Percentiles rank a stretch among this genome's conserved stretches.
Evolutionary conservation across 2,113 vertebrate genomes (phyloP).

Genomic region (Chlamydotis undulata): DNA sequence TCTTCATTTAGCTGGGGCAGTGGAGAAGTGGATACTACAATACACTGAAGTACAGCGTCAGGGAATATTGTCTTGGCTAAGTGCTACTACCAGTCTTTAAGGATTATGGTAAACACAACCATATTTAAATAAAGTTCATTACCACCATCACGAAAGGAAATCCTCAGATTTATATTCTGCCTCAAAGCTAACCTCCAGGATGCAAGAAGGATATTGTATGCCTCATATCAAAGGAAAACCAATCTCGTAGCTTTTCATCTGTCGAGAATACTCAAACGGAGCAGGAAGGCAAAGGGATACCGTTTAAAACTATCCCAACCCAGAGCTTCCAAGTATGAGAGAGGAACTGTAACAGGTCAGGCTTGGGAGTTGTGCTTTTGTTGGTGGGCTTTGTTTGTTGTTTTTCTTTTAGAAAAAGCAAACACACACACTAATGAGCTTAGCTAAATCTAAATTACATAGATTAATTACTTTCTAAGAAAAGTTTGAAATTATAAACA

Average conservation of each 20-base stretch:
- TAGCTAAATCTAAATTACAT: neutral
- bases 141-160: neutral
- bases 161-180: neutral
- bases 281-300: conserved; percentile 12
- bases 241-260: neutral
- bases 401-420: neutral
- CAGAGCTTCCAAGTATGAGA: neutral
- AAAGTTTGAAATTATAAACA: neutral
- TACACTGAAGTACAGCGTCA: neutral
- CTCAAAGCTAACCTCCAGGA: neutral
- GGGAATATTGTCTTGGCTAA: neutral
- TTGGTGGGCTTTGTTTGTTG: neutral
- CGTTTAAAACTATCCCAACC: neutral
- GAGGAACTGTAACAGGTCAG: neutral
- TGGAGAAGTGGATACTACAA: neutral
- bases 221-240: conserved; percentile 22
- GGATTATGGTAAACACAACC: neutral
- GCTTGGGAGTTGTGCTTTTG: neutral
- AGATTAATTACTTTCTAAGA: neutral
- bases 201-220: neutral
- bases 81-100: neutral
- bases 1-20: neutral
- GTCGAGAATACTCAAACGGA: neutral
- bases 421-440: neutral
- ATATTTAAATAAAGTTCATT: neutral